Evolutionary conservation across 2,113 vertebrate genomes (phyloP).

Genomic region (Pterocles gutturalis): DNA sequence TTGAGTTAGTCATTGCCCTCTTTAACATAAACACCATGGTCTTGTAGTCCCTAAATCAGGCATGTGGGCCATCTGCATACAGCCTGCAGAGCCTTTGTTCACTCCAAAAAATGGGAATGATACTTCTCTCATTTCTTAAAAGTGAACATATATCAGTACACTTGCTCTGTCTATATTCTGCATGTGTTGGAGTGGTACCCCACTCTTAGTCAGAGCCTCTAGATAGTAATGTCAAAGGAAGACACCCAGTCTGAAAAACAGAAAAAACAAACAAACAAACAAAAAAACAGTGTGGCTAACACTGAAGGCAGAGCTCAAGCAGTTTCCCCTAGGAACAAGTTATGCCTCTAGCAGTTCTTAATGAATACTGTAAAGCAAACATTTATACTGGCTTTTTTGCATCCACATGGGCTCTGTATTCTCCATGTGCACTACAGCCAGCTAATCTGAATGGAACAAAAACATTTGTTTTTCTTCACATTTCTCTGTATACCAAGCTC

Average conservation of each 20-base stretch:
- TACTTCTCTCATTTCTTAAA: background rate
- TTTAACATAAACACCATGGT: background rate
- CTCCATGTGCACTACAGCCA: background rate
- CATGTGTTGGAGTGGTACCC: background rate
- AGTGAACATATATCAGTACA: background rate
- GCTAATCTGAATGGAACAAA: conserved; percentile 41
- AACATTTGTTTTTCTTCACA: conserved; percentile 44
- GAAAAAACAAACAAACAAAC: background rate
- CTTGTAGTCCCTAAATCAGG: background rate
- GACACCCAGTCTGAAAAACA: background rate
- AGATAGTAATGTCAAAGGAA: background rate
- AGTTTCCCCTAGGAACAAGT: conserved; percentile 16
- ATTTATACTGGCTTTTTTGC: conserved; percentile 56
- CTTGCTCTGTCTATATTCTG: background rate
- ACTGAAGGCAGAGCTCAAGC: background rate
- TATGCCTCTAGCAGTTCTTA: conserved; percentile 13
- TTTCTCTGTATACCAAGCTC: conserved; percentile 20
- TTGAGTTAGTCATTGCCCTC: background rate
- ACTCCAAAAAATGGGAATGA: background rate
- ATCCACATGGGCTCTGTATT: conserved; percentile 10
- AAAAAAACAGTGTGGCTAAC: background rate
- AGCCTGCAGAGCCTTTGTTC: background rate
- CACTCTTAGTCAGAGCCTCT: background rate
- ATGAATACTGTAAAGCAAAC: conserved; percentile 38
- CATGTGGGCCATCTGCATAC: background rate